A percentile compares a stretch with the other conserved stretches of the same genome.
These are phyloP conservation scores for Mercenaria mercenaria DNA, from an alignment of 1,140 invertebrate species.

Conservation along the genomic window DNA sequence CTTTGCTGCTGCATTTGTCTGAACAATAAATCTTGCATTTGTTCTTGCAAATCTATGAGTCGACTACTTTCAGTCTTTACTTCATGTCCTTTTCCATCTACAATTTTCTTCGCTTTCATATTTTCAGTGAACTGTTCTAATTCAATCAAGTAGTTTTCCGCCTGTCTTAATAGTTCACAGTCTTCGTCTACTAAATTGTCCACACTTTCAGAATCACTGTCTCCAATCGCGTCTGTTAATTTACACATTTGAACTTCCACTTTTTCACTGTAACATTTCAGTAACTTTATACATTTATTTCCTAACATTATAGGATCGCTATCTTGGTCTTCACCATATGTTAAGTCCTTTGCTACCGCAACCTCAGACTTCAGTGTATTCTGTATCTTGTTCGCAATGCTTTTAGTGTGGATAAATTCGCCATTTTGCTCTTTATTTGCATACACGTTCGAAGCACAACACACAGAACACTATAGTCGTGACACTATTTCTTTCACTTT, in stretches of 20 bases:
- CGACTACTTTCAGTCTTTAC: background rate
- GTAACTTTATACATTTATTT: background rate
- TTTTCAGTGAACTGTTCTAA: background rate
- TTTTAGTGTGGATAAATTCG: background rate
- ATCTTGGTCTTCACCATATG: background rate
- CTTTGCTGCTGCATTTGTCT: background rate
- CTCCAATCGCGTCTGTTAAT: background rate
- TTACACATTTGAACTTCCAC: background rate
- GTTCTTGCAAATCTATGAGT: background rate
- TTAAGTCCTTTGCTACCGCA: background rate
- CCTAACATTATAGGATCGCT: background rate
- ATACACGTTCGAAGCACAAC: background rate
- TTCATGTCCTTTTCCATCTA: background rate
- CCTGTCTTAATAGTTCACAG: background rate
- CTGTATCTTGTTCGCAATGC: background rate
- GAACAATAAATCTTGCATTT: background rate
- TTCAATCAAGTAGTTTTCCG: background rate
- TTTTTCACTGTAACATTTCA: background rate
- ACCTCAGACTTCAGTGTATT: background rate
- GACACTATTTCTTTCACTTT: background rate
- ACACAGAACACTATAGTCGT: background rate
- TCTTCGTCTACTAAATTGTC: constrained; percentile 2
- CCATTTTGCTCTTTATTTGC: background rate
- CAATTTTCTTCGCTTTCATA: background rate
- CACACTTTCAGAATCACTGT: background rate